Evolutionary conservation across 1,140 invertebrate species (phyloP).

Genomic region (Dolichoris vasculosae): DNA sequence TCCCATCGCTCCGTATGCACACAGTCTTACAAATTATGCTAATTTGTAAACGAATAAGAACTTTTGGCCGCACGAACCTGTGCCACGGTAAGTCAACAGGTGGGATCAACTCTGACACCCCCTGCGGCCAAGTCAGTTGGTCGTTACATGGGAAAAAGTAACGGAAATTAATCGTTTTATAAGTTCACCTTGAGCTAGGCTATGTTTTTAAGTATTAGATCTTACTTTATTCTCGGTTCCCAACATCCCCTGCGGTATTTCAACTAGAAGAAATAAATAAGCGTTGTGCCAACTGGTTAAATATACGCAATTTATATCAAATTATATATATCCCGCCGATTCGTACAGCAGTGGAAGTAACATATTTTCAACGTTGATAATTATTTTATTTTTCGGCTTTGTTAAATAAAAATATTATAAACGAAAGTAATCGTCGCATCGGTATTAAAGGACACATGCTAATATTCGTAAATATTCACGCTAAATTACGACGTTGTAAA

Average conservation of each 20-base stretch:
- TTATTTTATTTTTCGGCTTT: too few relatives aligned
- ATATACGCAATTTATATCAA: too few relatives aligned
- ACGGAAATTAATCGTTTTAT: slow-evolving; percentile 70
- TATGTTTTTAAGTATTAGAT: slow-evolving; percentile 9
- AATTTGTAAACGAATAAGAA: slow-evolving; percentile 52
- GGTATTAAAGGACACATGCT: too few relatives aligned
- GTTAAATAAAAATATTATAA: too few relatives aligned
- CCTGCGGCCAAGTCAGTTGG: slow-evolving; percentile 72
- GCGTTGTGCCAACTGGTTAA: neutral
- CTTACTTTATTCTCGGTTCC: neutral
- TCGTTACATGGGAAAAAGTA: slow-evolving; percentile 74
- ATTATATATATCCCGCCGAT: too few relatives aligned
- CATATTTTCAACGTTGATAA: too few relatives aligned
- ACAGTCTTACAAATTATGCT: slow-evolving; percentile 56
- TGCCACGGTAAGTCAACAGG: slow-evolving; percentile 73
- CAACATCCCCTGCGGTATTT: neutral
- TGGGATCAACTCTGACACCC: slow-evolving; percentile 70
- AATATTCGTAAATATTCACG: too few relatives aligned
- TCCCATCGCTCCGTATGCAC: slow-evolving; percentile 8
- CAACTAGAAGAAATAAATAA: neutral
- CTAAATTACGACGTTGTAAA: too few relatives aligned
- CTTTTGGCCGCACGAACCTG: slow-evolving; percentile 56
- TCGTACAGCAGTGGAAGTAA: too few relatives aligned
- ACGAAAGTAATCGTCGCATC: too few relatives aligned
- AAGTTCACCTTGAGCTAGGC: slow-evolving; percentile 3